Evolutionary conservation across 1,140 invertebrate genomes (phyloP), one percentile per base, ranked within the genome.

Genomic region (Muscidifurax raptorellus): DNA sequence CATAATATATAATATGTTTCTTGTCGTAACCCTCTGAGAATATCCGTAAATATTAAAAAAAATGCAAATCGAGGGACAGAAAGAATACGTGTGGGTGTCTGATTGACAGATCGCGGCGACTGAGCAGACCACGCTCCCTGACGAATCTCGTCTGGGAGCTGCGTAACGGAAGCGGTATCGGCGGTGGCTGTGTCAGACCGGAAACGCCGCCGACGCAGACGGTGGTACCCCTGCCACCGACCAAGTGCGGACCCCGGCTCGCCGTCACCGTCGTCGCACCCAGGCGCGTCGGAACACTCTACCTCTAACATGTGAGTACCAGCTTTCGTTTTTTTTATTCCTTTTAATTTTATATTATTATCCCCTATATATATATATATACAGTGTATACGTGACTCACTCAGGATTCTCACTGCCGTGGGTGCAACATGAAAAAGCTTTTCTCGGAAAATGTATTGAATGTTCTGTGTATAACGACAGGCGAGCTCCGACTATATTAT

Each of bases 111-210:
- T 96, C 96, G 75, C 94, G 96, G 86, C 95, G 95, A 87, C 89
- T 96, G 84, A 96, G 96, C 82, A 94, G 96, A 91, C 97, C 97
- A 15, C 95, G 96, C 86, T 97, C 97, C 82, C 93, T 98, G 88
- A 97, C 96, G 66, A 97, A 98, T 94, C 94, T 98, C 86, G 96
- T 97, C 67, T 97, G 97, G 96, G 96, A 97, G 90, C 91, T 96
- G 82, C 94, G 95, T 86, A 95, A 95, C 22, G 92, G 90, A 86
- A 91, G 87, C 67, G 91, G 89, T 40, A 89, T 90, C 90, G 93
- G 91, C 90, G 94, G 84, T 91, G 93, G 91, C 90, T 94, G 85
- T 91, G 92, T 86, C 90, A 94, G 91, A 88, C 92, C 90, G 83
- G 92, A 91, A 93, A 94, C 92, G 90, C 94, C 91, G 77, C 91